Evolutionary conservation across 2,797 vertebrate species (phyloP), one percentile per base, ranked within the genome.

Genomic region (Sibirionetta formosa): DNA sequence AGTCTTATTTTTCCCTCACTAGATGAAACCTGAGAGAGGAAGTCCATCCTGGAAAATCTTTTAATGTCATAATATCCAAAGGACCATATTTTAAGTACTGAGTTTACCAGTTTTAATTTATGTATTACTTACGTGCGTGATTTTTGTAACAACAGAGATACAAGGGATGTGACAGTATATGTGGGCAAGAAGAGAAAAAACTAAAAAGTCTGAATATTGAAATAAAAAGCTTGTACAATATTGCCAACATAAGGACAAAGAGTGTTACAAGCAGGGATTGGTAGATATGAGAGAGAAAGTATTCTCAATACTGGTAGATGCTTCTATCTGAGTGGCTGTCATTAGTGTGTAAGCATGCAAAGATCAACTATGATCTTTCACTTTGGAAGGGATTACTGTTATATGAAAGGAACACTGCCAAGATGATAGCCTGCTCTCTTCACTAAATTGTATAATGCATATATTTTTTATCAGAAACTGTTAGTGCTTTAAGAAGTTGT

Each of bases 221-320:
- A 91, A 70, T 57, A 35, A 91, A 88, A 88, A 92, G 7, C 68
- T 86, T 33, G 36, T 58, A 71, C 44, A 84, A 27, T 63, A 54
- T 35, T 75, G 68, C 42, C 35, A 90, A 77, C 48, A 91, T 64
- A 69, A 96, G 35, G 71, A 92, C 51, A 77, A 91, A 84, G 51
- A 63, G 1, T 64, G 11, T 38, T 88, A 60, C 9, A 65, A 78
- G 33, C 14, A 76, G 29, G 7, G 27, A 88, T 88, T 88, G 86
- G 29, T 54, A 73, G 14, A 42, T 56, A 72, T 20, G 31, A 88
- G n/a, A 71, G 36, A 65, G 36, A 79, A 65, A 36, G 7, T 79
- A 88, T 35, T 75, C 29, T 56, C 38, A 66, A 5, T 56, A 82
- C 29, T 82, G 66, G 42, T 57, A 94, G 72, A 57, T 81, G 57